Conservation (phyloP, 1,140 invertebrate genomes). For the Drosophila sechellia region DNA sequence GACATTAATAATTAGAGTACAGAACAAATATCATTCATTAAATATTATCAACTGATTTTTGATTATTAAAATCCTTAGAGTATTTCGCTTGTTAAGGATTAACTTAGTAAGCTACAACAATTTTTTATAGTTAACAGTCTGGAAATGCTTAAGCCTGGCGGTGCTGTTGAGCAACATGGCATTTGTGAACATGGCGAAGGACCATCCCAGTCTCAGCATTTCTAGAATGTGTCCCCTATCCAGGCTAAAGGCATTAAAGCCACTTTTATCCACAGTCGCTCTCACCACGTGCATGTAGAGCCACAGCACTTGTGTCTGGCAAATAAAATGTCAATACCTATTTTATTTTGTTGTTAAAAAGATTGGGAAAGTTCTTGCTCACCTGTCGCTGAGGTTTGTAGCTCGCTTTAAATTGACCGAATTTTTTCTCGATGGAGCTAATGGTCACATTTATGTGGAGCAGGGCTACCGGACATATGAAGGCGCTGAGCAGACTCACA, state of each 20-base stretch:
- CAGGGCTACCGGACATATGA: slow-evolving; percentile 17
- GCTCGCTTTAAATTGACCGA: slow-evolving; percentile 26
- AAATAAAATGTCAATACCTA: neutral
- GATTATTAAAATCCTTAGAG: too few relatives aligned
- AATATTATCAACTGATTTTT: too few relatives aligned
- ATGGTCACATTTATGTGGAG: slow-evolving; percentile 26
- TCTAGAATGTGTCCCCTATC: slow-evolving; percentile 33
- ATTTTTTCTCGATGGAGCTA: slow-evolving; percentile 4
- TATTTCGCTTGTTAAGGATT: too few relatives aligned
- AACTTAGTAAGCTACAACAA: neutral
- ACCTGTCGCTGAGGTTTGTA: slow-evolving; percentile 18
- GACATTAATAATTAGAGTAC: too few relatives aligned
- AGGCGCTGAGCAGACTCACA: fast-evolving
- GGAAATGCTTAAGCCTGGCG: slow-evolving; percentile 8
- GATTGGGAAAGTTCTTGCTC: neutral
- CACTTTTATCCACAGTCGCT: neutral
- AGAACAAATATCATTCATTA: too few relatives aligned
- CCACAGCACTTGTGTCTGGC: slow-evolving; percentile 47
- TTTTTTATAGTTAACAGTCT: slow-evolving; percentile 7
- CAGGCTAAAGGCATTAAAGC: slow-evolving; percentile 25
- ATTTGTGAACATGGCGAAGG: slow-evolving; percentile 52
- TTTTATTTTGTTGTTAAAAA: neutral
- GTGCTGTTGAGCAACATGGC: slow-evolving; percentile 39
- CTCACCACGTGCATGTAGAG: slow-evolving; percentile 10
- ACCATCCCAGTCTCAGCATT: slow-evolving; percentile 26